These are phyloP conservation scores for Phataginus tricuspis DNA, from an alignment of 2,797 vertebrate species.

Conservation along the genomic window DNA sequence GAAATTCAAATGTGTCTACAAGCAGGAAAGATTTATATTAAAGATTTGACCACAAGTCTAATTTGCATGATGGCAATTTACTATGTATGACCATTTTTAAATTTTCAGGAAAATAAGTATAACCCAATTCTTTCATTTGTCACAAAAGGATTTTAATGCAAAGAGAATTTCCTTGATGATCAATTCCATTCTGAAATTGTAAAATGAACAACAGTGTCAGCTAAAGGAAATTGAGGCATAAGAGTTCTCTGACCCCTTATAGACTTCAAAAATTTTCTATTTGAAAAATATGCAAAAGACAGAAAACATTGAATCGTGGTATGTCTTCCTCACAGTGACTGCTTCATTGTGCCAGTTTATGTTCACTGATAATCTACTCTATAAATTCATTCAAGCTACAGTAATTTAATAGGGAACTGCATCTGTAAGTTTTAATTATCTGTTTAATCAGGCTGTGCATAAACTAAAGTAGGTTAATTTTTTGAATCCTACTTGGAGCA, in stretches of 20 bases:
- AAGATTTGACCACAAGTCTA: neutral
- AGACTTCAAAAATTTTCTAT: constrained; percentile 58
- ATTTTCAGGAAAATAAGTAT: constrained; percentile 49
- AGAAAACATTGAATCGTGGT: constrained; percentile 59
- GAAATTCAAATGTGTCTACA: neutral
- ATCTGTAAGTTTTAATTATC: constrained; percentile 85
- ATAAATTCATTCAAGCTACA: constrained; percentile 74
- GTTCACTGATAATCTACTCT: constrained; percentile 64
- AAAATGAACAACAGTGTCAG: constrained; percentile 19
- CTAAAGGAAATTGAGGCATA: constrained; percentile 17
- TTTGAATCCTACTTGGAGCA: constrained; percentile 76
- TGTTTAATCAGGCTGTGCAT: constrained; percentile 84
- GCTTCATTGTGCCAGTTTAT: constrained; percentile 45
- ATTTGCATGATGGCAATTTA: neutral
- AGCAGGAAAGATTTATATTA: neutral
- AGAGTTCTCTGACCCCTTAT: constrained; percentile 43
- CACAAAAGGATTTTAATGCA: constrained; percentile 68
- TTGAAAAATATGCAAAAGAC: constrained; percentile 59
- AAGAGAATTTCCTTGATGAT: constrained; percentile 71
- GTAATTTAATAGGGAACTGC: constrained; percentile 78
- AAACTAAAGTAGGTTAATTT: constrained; percentile 84
- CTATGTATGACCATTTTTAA: neutral
- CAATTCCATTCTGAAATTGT: constrained; percentile 63
- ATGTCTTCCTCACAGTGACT: neutral
- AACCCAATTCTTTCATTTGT: constrained; percentile 76